Evolutionary conservation across 2,888 invertebrate species (phyloP).

Genomic region (Ichneumon xanthorius): DNA sequence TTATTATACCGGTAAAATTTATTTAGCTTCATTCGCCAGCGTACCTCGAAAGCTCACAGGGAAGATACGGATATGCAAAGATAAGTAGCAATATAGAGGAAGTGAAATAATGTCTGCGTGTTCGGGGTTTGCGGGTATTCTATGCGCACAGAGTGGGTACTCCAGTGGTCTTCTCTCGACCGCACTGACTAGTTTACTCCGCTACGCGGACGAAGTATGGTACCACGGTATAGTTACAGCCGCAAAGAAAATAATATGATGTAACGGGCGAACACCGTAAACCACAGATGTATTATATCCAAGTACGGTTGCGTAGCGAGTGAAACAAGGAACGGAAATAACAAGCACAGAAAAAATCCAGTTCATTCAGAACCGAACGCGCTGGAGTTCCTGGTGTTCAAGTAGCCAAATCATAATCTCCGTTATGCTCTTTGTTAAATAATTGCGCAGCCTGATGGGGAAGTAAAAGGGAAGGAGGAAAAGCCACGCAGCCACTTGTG

Average conservation of each 20-base stretch:
- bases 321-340: neutral
- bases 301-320: neutral
- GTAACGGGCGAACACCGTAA: constrained; percentile 23
- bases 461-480: constrained; percentile 39
- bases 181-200: constrained; percentile 42
- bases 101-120: constrained; percentile 50
- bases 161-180: constrained; percentile 46
- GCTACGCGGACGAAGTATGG: neutral
- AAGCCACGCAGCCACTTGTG: constrained; percentile 47
- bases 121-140: constrained; percentile 37
- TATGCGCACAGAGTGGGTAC: constrained; percentile 18
- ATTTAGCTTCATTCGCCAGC: constrained; percentile 9
- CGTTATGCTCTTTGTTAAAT: constrained; percentile 65
- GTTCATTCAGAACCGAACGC: constrained; percentile 16
- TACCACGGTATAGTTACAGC: constrained; percentile 17
- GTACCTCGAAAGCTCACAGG: neutral
- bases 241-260: constrained; percentile 36
- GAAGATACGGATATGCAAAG: constrained; percentile 28
- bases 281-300: constrained; percentile 24
- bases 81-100: constrained; percentile 46
- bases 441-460: constrained; percentile 61
- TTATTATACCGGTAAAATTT: constrained; percentile 16
- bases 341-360: neutral
- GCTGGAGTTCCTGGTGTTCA: constrained; percentile 16
- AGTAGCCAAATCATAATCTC: constrained; percentile 45